Base-by-base conservation (phyloP, 2,888 invertebrate genomes). In the Mythimna albipuncta region DNA sequence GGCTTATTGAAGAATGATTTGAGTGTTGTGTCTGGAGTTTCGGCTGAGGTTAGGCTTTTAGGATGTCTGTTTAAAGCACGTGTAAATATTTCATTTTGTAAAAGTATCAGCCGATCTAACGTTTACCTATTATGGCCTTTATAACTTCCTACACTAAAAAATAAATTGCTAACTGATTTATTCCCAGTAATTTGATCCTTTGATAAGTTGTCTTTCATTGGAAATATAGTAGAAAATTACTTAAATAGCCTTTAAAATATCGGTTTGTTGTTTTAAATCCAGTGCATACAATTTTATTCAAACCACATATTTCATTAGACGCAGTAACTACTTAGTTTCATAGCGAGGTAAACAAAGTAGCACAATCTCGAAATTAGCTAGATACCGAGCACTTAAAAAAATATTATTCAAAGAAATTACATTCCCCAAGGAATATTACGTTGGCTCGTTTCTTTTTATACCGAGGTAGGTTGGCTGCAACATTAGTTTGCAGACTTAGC, bases 401-500 rank as follows among this genome's bases (percentile, higher is more conserved):
- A 89, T 88, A 89, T 87, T 86, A 88, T 88, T 84, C 85, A 85
- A 86, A 87, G 84, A 90, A 91, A 91, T 91, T 88, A 91, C 89
- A 89, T 89, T 88, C 85, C 86, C 89, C 86, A 84, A 85, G 84
- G 90, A 89, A 90, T 90, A 90, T 90, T 89, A 90, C 88, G 85
- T 70, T 81, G 79, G 82, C 85, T 87, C 89, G 86, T 92, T 93
- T 90, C 91, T 92, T 92, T 93, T 92, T 90, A 91, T 89, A 89
- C 87, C 82, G 77, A 86, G 87, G 89, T 87, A 89, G 90, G 90
- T 91, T 90, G 88, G 88, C 81, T 88, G 92, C 91, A 91, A 92
- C 92, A 93, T 93, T 93, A 93, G 93, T 91, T 92, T 88, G 90
- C 90, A 77, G 90, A 91, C 91, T 92, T 91, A 92, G 91, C 92